A percentile compares a stretch with the other conserved stretches of the same genome.
phyloP scores from a whole-genome alignment of 2,113 vertebrate species.

The Rhinoderma darwinii region DNA sequence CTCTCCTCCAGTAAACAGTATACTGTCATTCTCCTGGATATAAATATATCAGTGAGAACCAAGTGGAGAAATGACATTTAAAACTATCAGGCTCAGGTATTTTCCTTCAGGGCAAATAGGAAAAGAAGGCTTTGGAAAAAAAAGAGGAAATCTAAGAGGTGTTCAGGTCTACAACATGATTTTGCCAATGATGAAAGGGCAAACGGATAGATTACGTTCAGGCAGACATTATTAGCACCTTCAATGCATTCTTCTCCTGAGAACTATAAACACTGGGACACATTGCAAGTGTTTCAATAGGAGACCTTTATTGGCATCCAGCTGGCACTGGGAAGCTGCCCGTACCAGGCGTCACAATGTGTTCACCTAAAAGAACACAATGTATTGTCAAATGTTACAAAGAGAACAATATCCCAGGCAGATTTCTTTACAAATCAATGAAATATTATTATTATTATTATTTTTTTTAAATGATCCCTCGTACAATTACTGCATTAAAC shows the following conservation, averaged over 20 bases:
- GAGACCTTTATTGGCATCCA: conserved; percentile 38
- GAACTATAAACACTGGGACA: conserved; percentile 25
- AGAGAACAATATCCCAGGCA: background rate
- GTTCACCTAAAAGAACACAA: background rate
- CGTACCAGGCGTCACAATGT: background rate
- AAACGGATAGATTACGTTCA: conserved; percentile 52
- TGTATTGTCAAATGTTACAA: background rate
- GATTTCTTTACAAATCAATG: background rate
- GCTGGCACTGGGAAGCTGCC: background rate
- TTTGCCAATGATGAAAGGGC: conserved; percentile 57
- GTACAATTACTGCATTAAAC: too few species aligned
- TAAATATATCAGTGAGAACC: conserved; percentile 56
- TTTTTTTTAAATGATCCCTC: too few species aligned
- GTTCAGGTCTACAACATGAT: conserved; percentile 54
- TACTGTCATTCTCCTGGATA: conserved; percentile 43
- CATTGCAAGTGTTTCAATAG: conserved; percentile 43
- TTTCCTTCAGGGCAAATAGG: conserved; percentile 56
- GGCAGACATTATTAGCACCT: conserved; percentile 58
- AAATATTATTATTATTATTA: too few species aligned
- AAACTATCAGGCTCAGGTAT: conserved; percentile 59
- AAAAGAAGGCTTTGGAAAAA: conserved; percentile 43
- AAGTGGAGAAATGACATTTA: conserved; percentile 54
- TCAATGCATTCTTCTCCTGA: conserved; percentile 55
- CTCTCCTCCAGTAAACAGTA: conserved; percentile 21
- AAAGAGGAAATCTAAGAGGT: conserved; percentile 58